Evolutionary conservation across 2,113 vertebrate genomes (phyloP).

Genomic region (Cochlearius cochlearius): DNA sequence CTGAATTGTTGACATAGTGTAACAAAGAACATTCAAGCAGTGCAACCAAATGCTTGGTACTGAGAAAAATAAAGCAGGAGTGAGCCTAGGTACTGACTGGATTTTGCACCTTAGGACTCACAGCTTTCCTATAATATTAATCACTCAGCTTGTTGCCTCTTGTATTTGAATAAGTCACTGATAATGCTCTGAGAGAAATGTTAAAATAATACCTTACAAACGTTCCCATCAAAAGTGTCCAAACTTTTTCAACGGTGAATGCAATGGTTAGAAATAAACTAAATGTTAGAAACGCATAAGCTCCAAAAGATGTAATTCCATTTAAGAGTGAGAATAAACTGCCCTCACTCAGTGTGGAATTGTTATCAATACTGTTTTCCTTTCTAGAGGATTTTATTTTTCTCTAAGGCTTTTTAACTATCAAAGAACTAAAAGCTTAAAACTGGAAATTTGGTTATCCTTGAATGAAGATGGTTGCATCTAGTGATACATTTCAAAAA

Average conservation of each 20-base stretch:
- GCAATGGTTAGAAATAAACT: not conserved
- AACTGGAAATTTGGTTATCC: not conserved
- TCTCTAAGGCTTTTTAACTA: not conserved
- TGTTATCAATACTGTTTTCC: not conserved
- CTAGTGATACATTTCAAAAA: not conserved
- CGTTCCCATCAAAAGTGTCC: not conserved
- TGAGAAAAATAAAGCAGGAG: not conserved
- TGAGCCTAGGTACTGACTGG: not conserved
- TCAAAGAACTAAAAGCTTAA: not conserved
- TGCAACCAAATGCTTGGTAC: not conserved
- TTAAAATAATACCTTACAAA: conserved; percentile 15
- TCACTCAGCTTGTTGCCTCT: not conserved
- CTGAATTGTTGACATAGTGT: not conserved
- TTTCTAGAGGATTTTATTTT: not conserved
- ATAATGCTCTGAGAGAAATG: not conserved
- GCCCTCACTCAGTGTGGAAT: not conserved
- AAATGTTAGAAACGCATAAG: not conserved
- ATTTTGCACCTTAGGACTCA: not conserved
- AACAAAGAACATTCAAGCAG: not conserved
- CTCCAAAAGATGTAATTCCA: not conserved
- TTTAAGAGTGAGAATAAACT: not conserved
- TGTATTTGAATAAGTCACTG: conserved; percentile 1
- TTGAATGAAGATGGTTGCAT: not conserved
- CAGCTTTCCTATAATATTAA: not conserved
- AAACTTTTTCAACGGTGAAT: not conserved